Base-by-base conservation (phyloP, 2,888 invertebrate species). In the Helicoverpa assulta region DNA sequence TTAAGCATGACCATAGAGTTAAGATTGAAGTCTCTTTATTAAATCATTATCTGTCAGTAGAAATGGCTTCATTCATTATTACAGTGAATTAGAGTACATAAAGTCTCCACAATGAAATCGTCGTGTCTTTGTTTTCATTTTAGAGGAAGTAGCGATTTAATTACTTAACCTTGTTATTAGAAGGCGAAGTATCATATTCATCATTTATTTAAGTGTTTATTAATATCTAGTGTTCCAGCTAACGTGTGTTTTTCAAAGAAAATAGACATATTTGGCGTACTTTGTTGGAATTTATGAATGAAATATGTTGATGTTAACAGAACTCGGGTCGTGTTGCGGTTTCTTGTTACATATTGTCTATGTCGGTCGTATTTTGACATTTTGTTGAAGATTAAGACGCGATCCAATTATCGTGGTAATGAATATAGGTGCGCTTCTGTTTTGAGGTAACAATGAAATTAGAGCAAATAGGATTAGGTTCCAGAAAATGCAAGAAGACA, bases 141-240 rank as follows among this genome's bases (percentile, higher is more conserved):
- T 26, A 61, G 66, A 80, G 78, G 81, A 81, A 78, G 78, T 72
- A 14, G 29, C 55, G 57, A 59, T 69, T 76, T 63, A 58, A 70
- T 78, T 80, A 78, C 68, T 55, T 65, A 43, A n/a, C 61, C 21
- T 61, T 62, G 71, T 62, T 77, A 75, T 78, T 65, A 62, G 64
- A 71, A 59, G 56, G 56, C 29, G n/a, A 68, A 40, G 81, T 82
- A 67, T 81, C 82, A 72, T 64, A 68, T 82, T 80, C 70, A 59
- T 78, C 51, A 70, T 63, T 63, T 56, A 70, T 63, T 63, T 56
- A 62, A 59, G 40, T 70, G 67, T 75, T 67, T 65, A 72, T 78
- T 59, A 55, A 75, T 68, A 71, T 78, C 56, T 76, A 78, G 67
- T 67, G 55, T 70, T 71, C 33, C 7, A 68, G 47, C 78, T 37